Conservation (phyloP, 1,140 invertebrate genomes). For the Lutraria rhynchaena region DNA sequence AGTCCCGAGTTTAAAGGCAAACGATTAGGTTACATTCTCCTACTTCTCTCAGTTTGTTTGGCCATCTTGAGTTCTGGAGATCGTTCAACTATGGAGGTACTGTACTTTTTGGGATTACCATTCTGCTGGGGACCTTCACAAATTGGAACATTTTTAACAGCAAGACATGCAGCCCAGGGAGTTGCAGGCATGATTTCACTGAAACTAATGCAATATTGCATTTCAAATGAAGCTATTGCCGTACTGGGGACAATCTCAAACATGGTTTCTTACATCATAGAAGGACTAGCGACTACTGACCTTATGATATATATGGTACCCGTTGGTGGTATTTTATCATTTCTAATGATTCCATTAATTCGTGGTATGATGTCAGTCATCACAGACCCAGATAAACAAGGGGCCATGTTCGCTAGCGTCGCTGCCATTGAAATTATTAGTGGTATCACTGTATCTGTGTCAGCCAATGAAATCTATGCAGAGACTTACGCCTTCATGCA, state of each 20-base stretch:
- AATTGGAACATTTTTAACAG: constrained; percentile 7
- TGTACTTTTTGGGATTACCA: constrained; percentile 19
- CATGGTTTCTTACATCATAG: neutral
- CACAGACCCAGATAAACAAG: constrained; percentile 21
- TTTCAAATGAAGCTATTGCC: constrained; percentile 9
- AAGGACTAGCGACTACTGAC: neutral
- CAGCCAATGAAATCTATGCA: constrained; percentile 2
- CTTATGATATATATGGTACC: neutral
- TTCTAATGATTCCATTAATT: constrained; percentile 23
- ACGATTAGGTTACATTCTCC: constrained; percentile 10
- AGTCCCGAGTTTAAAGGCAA: constrained; percentile 13
- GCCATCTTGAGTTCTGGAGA: neutral
- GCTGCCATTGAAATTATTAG: constrained; percentile 4
- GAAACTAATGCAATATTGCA: neutral
- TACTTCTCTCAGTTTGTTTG: neutral
- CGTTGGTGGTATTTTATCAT: neutral
- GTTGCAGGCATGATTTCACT: neutral
- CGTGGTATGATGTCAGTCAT: constrained; percentile 23
- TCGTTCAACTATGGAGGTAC: neutral
- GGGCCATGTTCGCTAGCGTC: constrained; percentile 3
- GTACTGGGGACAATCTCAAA: neutral
- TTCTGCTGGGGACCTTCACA: constrained; percentile 14
- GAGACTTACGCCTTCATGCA: neutral
- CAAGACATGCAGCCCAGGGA: constrained; percentile 5
- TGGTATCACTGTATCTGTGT: neutral